Evolutionary conservation across 2,797 vertebrate genomes (phyloP), one percentile per base, ranked within the genome.

Genomic region (Macrochelys suwanniensis): DNA sequence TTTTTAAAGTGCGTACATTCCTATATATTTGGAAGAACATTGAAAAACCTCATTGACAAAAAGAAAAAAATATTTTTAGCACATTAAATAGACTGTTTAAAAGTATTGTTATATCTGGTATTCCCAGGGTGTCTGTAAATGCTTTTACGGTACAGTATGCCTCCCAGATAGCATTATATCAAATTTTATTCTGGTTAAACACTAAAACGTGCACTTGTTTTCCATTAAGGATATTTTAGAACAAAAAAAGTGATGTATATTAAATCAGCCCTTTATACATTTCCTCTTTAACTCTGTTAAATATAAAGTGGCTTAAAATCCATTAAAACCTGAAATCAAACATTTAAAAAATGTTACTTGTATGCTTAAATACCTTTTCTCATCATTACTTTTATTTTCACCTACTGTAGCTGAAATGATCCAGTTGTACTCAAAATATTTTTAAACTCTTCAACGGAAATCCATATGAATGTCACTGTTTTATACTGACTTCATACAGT

Each of bases 211-310:
- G 82, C 84, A 77, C 84, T 97, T 97, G 87, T 97, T 98, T 97
- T 97, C 92, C 84, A 94, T 95, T 94, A 97, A 96, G 96, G 77
- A 78, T 90, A 88, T 90, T 97, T 92, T 95, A 91, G 86, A 97
- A 96, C 50, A 96, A 97, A 97, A 97, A 98, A 95, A 81, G 5
- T 85, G 23, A 97, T 87, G 81, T 94, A 84, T 83, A 84, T 92
- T 88, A 94, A 89, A 82, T 86, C 65, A 93, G n/a, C 11, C 10
- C 33, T 96, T 96, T 92, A 74, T 92, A 8, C 2, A 85, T 88
- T 93, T 95, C 89, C 80, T 94, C 77, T 80, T 91, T 92, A 89
- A 59, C 13, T 95, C 82, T 89, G 49, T 88, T 94, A 82, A 54
- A 47, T 80, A 33, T 25, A 15, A 94, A 95, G 47, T 81, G 0